Percentiles rank a stretch among this genome's conserved stretches.
Conservation (phyloP, 2,888 invertebrate species). For the Aleiodes leptofemur region DNA sequence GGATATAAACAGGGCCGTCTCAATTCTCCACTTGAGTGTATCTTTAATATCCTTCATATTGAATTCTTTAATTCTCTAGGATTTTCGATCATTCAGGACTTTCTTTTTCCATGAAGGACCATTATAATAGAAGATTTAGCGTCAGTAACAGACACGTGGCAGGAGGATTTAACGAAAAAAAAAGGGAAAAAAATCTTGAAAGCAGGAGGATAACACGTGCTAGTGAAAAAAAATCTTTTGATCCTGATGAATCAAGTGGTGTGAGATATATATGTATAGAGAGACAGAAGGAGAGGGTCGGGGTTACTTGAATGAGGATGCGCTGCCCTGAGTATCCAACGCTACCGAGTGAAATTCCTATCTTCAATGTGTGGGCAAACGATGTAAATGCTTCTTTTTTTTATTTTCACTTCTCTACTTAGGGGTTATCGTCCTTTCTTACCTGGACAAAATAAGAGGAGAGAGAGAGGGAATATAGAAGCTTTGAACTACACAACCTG, state of each 20-base stretch:
- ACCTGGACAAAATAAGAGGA: not conserved
- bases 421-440: conserved; percentile 42
- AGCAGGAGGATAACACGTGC: conserved; percentile 45
- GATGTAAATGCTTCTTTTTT: not conserved
- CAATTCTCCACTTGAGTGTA: conserved; percentile 23
- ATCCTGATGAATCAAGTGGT: not conserved
- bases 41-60: conserved; percentile 15
- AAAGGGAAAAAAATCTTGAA: not conserved
- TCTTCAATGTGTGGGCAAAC: conserved; percentile 48
- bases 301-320: conserved; percentile 35
- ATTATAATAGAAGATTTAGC: not conserved
- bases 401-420: conserved; percentile 7
- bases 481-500: conserved; percentile 8
- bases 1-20: conserved; percentile 54
- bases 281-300: not conserved
- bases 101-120: not conserved
- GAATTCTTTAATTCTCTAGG: not conserved
- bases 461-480: not conserved
- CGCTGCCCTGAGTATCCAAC: conserved; percentile 42
- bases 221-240: conserved; percentile 33
- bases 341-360: conserved; percentile 48
- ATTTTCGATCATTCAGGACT: not conserved
- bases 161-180: not conserved
- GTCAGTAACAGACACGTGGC: not conserved
- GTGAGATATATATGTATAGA: not conserved